phyloP scores from a whole-genome alignment of 1,140 invertebrate genomes.

The Ladona fulva region DNA sequence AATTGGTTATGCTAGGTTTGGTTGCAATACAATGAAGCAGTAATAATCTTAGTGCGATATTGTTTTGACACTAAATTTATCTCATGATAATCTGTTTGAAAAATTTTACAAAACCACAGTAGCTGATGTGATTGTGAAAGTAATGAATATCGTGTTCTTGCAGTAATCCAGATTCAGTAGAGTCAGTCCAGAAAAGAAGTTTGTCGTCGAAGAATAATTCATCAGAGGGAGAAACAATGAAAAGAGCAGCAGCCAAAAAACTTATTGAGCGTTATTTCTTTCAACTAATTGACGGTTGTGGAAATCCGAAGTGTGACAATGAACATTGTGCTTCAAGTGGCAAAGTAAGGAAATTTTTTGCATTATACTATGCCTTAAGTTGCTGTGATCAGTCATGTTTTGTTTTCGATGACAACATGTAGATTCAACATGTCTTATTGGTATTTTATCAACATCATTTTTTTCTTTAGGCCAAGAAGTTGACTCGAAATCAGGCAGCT shows the following conservation, averaged over 20 bases:
- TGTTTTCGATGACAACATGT: too few species aligned
- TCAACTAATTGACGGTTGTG: constrained; percentile 83
- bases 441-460: constrained; percentile 16
- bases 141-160: not conserved
- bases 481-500: constrained; percentile 80
- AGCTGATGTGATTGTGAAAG: too few species aligned
- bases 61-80: too few species aligned
- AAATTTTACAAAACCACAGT: too few species aligned
- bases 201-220: not conserved
- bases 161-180: not conserved
- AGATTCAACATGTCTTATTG: too few species aligned
- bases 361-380: not conserved
- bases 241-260: constrained; percentile 76
- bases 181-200: not conserved
- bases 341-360: constrained; percentile 44
- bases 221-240: constrained; percentile 46
- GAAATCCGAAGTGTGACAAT: constrained; percentile 74
- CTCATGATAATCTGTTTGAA: too few species aligned
- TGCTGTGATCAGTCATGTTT: constrained; percentile 10
- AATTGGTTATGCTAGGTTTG: not conserved
- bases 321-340: constrained; percentile 81
- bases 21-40: too few species aligned
- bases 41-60: too few species aligned
- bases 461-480: constrained; percentile 49
- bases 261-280: constrained; percentile 88